Evolutionary conservation across 2,888 invertebrate genomes (phyloP).

Genomic region (Strigamia transsilvanica): DNA sequence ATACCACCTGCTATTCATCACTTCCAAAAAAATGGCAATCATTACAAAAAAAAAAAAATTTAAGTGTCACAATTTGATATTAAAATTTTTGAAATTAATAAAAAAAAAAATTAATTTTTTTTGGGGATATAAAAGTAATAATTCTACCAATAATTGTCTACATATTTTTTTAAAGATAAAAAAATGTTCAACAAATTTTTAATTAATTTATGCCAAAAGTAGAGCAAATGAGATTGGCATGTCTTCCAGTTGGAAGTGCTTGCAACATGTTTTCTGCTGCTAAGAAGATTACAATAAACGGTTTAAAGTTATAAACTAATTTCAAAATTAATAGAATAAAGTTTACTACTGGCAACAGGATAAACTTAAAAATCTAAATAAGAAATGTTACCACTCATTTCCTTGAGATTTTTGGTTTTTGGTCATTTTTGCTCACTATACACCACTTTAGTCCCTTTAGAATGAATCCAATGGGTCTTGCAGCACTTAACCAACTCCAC

Average conservation of each 20-base stretch:
- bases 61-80: not conserved
- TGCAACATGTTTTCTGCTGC: not conserved
- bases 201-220: not conserved
- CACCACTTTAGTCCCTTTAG: too few relatives aligned
- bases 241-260: constrained; percentile 1
- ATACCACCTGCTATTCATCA: constrained; percentile 29
- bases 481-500: too few relatives aligned
- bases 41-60: not conserved
- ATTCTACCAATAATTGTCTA: not conserved
- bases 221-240: constrained; percentile 11
- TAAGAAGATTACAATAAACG: constrained; percentile 11
- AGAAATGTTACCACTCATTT: too few relatives aligned
- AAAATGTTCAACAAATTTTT: not conserved
- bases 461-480: too few relatives aligned
- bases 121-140: not conserved
- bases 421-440: too few relatives aligned
- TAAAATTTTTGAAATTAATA: not conserved
- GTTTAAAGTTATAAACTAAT: constrained; percentile 24
- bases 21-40: not conserved
- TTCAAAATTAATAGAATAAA: not conserved
- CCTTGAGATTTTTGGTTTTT: too few relatives aligned
- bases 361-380: too few relatives aligned
- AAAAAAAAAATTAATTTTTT: too few relatives aligned
- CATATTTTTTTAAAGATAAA: not conserved
- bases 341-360: not conserved